These are phyloP conservation scores for Hydractinia echinata DNA, from an alignment of 30 jellyfish, hydroid and myxozoan genomes.

Conservation along the genomic window DNA sequence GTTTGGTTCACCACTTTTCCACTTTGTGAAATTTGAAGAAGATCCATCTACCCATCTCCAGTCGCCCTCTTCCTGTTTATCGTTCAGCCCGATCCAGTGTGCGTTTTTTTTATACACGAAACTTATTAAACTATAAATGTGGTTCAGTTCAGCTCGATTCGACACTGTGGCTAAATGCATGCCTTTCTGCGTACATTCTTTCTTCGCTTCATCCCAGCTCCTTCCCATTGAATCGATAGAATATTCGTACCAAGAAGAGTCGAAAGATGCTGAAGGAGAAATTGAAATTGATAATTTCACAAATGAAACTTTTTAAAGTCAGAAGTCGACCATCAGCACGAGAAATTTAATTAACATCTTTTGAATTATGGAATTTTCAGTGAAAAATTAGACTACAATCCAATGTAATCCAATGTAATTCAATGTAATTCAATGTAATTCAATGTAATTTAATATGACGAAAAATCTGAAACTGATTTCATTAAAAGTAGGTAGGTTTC, in stretches of 20 bases:
- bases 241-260: not conserved
- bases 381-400: too few species aligned
- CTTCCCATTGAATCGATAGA: not conserved
- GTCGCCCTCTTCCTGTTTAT: not conserved
- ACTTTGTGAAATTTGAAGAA: not conserved
- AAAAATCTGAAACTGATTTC: too few species aligned
- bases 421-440: too few species aligned
- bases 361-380: too few species aligned
- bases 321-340: too few species aligned
- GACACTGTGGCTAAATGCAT: not conserved
- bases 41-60: slow-evolving; percentile 12
- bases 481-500: too few species aligned
- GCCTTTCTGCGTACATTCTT: not conserved
- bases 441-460: too few species aligned
- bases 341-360: too few species aligned
- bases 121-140: not conserved
- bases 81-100: slow-evolving; percentile 5
- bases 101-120: not conserved
- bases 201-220: not conserved
- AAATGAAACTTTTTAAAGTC: too few species aligned
- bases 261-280: not conserved
- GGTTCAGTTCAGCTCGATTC: not conserved
- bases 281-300: too few species aligned
- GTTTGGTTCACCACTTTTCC: slow-evolving; percentile 15
- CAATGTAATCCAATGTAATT: too few species aligned